These are phyloP conservation scores for Danaus chrysippus DNA, from an alignment of 2,888 invertebrate genomes.

Conservation along the genomic window DNA sequence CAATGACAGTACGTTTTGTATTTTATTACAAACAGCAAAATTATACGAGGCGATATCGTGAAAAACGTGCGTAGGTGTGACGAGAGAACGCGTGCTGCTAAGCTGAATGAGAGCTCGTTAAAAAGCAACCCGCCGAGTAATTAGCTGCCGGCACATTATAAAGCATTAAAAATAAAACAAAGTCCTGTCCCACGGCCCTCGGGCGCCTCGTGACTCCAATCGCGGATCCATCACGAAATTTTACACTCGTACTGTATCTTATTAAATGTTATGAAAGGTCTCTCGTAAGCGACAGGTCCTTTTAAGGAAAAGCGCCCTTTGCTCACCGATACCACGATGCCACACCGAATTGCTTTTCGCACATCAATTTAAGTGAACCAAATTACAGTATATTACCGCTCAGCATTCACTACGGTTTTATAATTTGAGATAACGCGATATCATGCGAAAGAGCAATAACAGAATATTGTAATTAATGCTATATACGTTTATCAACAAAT, in stretches of 20 bases:
- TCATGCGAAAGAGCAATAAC: not conserved
- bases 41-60: slow-evolving; percentile 20
- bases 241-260: slow-evolving; percentile 66
- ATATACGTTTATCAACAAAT: slow-evolving; percentile 9
- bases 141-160: slow-evolving; percentile 58
- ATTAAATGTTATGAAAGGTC: slow-evolving; percentile 72
- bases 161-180: slow-evolving; percentile 50
- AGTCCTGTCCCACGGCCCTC: slow-evolving; percentile 53
- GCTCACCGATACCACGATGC: slow-evolving; percentile 33
- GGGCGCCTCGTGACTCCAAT: slow-evolving; percentile 67
- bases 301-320: slow-evolving; percentile 58
- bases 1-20: not conserved
- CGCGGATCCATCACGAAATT: slow-evolving; percentile 71
- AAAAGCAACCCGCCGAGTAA: slow-evolving; percentile 65
- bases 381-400: slow-evolving; percentile 12
- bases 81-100: slow-evolving; percentile 56
- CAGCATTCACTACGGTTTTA: slow-evolving; percentile 8
- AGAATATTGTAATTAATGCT: not conserved
- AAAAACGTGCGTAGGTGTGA: slow-evolving; percentile 32
- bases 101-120: slow-evolving; percentile 68
- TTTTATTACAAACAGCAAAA: slow-evolving; percentile 14
- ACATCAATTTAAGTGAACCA: slow-evolving; percentile 18
- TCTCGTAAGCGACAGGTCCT: slow-evolving; percentile 63
- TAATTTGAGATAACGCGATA: not conserved
- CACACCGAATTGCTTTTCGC: slow-evolving; percentile 31